Evolutionary conservation across 1,140 invertebrate genomes (phyloP), one percentile per base, ranked within the genome.

Genomic region (Drosophila sp.): DNA sequence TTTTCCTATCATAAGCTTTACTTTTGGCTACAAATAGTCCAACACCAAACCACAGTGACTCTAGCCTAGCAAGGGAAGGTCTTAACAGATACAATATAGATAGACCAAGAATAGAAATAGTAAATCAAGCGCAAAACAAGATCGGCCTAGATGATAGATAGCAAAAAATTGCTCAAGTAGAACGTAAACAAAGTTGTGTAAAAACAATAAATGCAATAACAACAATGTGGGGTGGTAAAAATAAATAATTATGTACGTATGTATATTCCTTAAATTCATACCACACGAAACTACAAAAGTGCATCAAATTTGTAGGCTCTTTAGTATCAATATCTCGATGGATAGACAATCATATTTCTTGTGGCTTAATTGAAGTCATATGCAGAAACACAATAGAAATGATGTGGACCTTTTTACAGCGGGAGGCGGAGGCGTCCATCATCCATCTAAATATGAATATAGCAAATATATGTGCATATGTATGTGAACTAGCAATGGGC

Each of bases 401-500:
- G 8, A 38, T 38, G 35, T 50, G 44, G 25, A 10, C 44, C 23
- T 47, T 47, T 47, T 47, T 7, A 11, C 11, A 3, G 38, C 8
- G 1, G 38, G 38, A 10, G 11, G 6, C 17, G 17, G 44, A 4
- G n/a, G 2, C 5, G 6, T 5, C 6, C 17, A 23, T 8, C 2
- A 50, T 10, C 4, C n/a, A 6, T 50, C 44, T 10, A 50, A 50
- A 50, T 50, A 50, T 50, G 44, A 50, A 50, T 27, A 27, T 50
- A 23, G 1, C 23, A 25, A 10, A 25, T 25, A 7, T 47, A 47
- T 23, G 23, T 27, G 35, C 11, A 38, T 38, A 27, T 27, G 10
- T 50, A 50, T 50, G 44, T 50, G 11, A 50, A 50, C 44, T 50
- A 50, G 44, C 44, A 50, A 50, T 50, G 44, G 44, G 44, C 6